Evolutionary conservation across 2,888 invertebrate species (phyloP).

Genomic region (Drosophila affinis): DNA sequence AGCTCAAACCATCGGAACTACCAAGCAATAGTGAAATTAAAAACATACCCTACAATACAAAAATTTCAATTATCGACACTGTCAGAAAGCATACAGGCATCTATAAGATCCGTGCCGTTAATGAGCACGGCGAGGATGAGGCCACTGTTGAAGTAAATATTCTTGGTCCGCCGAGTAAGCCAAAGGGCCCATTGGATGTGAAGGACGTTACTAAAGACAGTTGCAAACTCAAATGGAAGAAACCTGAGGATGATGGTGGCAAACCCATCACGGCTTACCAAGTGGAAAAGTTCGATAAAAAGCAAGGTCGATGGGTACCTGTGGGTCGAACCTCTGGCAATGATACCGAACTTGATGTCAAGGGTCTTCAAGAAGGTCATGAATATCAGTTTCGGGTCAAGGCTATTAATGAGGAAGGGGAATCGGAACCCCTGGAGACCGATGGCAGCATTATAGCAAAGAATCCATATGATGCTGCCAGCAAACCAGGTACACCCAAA

Average conservation of each 20-base stretch:
- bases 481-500: constrained; percentile 93
- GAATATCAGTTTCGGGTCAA: constrained; percentile 97
- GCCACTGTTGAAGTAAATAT: constrained; percentile 97
- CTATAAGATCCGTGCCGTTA: constrained; percentile 95
- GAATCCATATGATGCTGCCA: constrained; percentile 96
- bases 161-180: constrained; percentile 91
- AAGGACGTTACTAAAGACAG: constrained; percentile 94
- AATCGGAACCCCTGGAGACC: constrained; percentile 97
- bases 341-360: constrained; percentile 94
- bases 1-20: constrained; percentile 88
- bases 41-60: constrained; percentile 95
- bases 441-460: constrained; percentile 95
- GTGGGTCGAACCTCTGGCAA: constrained; percentile 92
- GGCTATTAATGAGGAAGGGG: constrained; percentile 97
- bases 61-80: constrained; percentile 91
- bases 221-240: constrained; percentile 96
- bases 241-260: constrained; percentile 97
- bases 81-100: constrained; percentile 93
- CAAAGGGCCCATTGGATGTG: constrained; percentile 95
- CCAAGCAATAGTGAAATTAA: constrained; percentile 88
- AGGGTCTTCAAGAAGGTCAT: constrained; percentile 94
- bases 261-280: constrained; percentile 96
- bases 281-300: constrained; percentile 96
- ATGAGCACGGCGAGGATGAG: constrained; percentile 95
- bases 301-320: constrained; percentile 96